phyloP scores from a whole-genome alignment of 2,113 vertebrate species.

The Bos javanicus region DNA sequence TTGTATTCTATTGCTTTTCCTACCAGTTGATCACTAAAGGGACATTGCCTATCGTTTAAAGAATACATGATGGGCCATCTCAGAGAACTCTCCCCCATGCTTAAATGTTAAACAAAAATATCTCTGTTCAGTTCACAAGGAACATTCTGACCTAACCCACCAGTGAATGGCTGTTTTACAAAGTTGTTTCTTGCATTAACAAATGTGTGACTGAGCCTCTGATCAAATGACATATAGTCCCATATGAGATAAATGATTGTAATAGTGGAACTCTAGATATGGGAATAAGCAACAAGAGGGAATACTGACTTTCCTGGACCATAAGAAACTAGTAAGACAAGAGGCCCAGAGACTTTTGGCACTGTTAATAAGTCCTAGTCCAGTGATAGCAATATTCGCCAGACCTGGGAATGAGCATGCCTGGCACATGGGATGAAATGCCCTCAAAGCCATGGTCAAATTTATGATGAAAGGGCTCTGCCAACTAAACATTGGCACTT shows the following conservation, averaged over 20 bases:
- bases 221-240: neutral
- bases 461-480: neutral
- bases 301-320: neutral
- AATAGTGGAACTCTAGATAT: neutral
- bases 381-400: neutral
- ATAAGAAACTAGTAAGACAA: neutral
- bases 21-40: neutral
- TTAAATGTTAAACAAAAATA: neutral
- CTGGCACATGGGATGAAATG: neutral
- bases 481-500: neutral
- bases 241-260: neutral
- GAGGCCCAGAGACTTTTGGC: neutral
- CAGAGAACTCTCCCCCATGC: neutral
- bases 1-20: neutral
- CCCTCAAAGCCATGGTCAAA: neutral
- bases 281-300: neutral
- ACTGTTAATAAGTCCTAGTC: neutral
- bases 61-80: neutral
- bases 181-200: neutral
- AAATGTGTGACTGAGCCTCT: neutral
- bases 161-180: neutral
- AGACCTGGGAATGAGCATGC: neutral
- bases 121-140: neutral
- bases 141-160: neutral
- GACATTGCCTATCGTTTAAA: neutral